Evolutionary conservation across 2,797 vertebrate genomes (phyloP), one percentile per base, ranked within the genome.

Genomic region (Sebastes miniatus): DNA sequence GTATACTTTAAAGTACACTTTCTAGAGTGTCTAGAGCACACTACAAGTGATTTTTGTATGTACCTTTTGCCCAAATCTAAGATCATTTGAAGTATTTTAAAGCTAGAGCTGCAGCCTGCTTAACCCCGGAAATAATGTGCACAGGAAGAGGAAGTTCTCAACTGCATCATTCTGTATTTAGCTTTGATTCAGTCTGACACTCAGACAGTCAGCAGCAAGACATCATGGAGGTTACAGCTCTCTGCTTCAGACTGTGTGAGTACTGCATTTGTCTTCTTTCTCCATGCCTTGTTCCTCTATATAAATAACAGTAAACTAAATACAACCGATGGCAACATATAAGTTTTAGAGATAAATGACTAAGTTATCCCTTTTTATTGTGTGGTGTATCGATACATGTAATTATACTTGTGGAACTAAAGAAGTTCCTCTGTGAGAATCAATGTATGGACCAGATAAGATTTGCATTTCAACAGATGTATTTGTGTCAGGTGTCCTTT

Each of bases 131-230:
- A 62, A 27, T 9, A 8, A 24, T 4, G 18, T 65, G 12, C 18
- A 54, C 31, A 63, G 76, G 59, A 77, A 77, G 67, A 34, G 76
- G 76, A 77, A 16, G 67, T 39, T 43, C 31, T 63, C 20, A n/a
- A 1, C 75, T 29, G 1, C n/a, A 25, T 22, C 22, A 29, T 14
- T 6, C 36, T 71, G 56, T 12, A 25, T 68, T 68, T 50, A 68
- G 64, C 36, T 32, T 11, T 32, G 18, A 24, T 58, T 58, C 34
- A 11, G 34, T 12, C 34, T 36, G 34, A 36, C 34, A 13, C 31
- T 39, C 47, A 56, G 31, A 69, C 56, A 36, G 16, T 61, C 65
- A 27, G 47, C 47, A 63, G 32, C 16, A 11, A 43, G 58, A 50
- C 76, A 71, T 2, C 34, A 78, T 78, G 76, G 27, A 71, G 59